phyloP scores from a whole-genome alignment of 1,140 invertebrate genomes.

The Diorhabda elongata region DNA sequence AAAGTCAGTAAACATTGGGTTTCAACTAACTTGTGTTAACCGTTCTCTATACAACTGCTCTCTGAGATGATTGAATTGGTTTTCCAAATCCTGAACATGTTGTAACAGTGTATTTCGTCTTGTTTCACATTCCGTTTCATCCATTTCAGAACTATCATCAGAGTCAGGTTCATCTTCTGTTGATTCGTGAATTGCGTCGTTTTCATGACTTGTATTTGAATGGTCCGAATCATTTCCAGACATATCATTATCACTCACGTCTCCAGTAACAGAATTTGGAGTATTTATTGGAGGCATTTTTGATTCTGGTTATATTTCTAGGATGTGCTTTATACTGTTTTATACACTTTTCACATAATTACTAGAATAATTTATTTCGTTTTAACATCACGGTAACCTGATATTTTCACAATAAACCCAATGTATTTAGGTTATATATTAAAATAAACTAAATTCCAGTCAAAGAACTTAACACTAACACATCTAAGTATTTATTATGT shows the following conservation, averaged over 20 bases:
- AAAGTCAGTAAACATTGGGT: conserved; percentile 48
- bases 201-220: conserved; percentile 54
- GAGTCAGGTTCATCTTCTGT: conserved; percentile 71
- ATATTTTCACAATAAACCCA: too few species aligned
- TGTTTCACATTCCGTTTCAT: conserved; percentile 86
- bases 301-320: too few species aligned
- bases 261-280: conserved; percentile 56
- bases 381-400: too few species aligned
- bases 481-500: too few species aligned
- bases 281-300: conserved; percentile 44
- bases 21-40: conserved; percentile 55
- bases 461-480: too few species aligned
- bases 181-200: conserved; percentile 61
- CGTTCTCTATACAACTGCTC: conserved; percentile 88
- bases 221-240: conserved; percentile 61
- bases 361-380: too few species aligned
- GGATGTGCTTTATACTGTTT: too few species aligned
- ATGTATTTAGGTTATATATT: too few species aligned
- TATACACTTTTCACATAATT: too few species aligned
- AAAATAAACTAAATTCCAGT: too few species aligned
- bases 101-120: conserved; percentile 77
- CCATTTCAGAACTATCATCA: conserved; percentile 83
- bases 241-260: conserved; percentile 55
- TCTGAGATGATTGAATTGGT: conserved; percentile 79
- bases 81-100: conserved; percentile 82